Evolutionary conservation across 2,888 invertebrate genomes (phyloP), one percentile per base, ranked within the genome.

Genomic region (Caenorhabditis sulstoni): DNA sequence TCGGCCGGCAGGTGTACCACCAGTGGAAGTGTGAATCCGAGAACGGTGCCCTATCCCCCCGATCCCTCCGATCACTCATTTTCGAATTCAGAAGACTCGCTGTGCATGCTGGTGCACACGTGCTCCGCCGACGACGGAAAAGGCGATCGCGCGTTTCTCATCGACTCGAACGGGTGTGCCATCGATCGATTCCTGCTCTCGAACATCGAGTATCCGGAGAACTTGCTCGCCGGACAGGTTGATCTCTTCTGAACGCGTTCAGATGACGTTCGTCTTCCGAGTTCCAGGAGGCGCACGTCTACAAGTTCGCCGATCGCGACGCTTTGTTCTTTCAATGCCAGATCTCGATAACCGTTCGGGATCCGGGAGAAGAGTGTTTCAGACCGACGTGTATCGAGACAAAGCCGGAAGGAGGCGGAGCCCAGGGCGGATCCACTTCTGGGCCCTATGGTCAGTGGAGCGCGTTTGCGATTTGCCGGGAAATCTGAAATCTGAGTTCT

Each of bases 271-370:
- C 41, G 14, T 18, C 35, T 9, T 52, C 11, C 23, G n/a, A 52
- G 3, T 29, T 55, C 16, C 29, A 58, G 37, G 87, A 87, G 47
- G 84, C 86, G 3, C 86, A 87, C 64, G 86, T 87, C 9, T 87
- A 86, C 68, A 86, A 87, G 53, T 87, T 84, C 59, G 87, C 87
- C 2, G 87, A 87, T 55, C 59, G 83, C 11, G 81, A 75, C 12
- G 83, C 82, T 44, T 73, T 87, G 44, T 87, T 84, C 71, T 87
- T 86, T 58, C 86, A 87, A 53, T 87, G 87, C 47, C 83, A 87
- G 61, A 87, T 87, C 47, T 70, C 86, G 14, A 74, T 87, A 44
- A 86, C 81, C 7, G 77, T 87, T 45, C 84, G 83, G 59, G 86
- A 87, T 53, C 86, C 86, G 1, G 84, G 73, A 8, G 79, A 82